Evolutionary conservation across 1,140 invertebrate species (phyloP).

Genomic region (Nasonia longicornis): DNA sequence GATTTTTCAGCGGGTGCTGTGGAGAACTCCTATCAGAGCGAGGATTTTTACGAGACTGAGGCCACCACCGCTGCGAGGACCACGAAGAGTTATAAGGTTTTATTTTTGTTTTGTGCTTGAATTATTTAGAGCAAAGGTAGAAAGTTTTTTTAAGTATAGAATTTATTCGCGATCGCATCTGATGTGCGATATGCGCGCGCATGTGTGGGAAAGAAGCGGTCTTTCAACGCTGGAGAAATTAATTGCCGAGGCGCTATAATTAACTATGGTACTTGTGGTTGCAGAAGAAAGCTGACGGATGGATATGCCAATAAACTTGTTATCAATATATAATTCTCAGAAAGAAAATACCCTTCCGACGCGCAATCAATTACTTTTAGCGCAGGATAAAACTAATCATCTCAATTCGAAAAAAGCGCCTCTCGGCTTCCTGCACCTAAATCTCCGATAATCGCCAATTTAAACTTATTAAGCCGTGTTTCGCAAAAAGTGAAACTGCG

Average conservation of each 20-base stretch:
- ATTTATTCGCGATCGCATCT: neutral
- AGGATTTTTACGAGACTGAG: neutral
- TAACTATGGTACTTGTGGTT: neutral
- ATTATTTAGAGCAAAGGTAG: neutral
- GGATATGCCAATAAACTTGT: too few relatives aligned
- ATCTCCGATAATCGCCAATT: neutral
- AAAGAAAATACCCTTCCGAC: too few relatives aligned
- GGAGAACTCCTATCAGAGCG: conserved; percentile 13
- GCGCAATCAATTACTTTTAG: neutral
- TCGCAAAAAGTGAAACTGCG: neutral
- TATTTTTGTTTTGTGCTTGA: neutral
- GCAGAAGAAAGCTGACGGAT: neutral
- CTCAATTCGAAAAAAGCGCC: neutral
- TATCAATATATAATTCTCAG: too few relatives aligned
- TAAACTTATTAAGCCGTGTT: neutral
- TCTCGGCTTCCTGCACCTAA: neutral
- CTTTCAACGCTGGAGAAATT: too few relatives aligned
- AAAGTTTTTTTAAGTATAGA: neutral
- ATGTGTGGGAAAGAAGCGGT: too few relatives aligned
- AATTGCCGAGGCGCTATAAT: neutral
- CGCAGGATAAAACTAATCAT: neutral
- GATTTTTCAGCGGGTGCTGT: neutral
- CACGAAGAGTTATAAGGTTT: conserved; percentile 13
- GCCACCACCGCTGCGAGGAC: neutral
- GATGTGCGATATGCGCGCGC: too few relatives aligned